Percentiles rank a stretch among this genome's conserved stretches.
Evolutionary conservation across 2,888 invertebrate species (phyloP).

Genomic region (Xestia ashworthii): DNA sequence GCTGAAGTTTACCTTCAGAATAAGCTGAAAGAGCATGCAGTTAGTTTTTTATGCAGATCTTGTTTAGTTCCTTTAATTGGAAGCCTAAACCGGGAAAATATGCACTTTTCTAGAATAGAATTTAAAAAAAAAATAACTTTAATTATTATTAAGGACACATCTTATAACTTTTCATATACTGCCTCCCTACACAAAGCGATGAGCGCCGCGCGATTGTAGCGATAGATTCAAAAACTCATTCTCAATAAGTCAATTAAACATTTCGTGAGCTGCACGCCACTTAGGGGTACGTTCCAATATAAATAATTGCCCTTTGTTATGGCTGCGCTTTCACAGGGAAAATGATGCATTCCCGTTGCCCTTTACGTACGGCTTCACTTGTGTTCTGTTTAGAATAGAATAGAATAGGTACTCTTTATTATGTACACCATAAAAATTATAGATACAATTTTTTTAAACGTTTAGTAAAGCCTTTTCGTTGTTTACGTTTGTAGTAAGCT

Average conservation of each 20-base stretch:
- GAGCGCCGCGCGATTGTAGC: constrained; percentile 82
- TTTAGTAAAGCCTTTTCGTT: not conserved
- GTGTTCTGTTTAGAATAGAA: constrained; percentile 8
- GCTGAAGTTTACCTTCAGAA: not conserved
- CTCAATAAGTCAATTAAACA: constrained; percentile 91
- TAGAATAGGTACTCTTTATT: no score
- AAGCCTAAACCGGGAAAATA: no score
- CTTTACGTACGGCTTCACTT: constrained; percentile 21
- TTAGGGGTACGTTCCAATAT: constrained; percentile 84
- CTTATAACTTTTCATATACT: constrained; percentile 70
- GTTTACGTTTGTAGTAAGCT: not conserved
- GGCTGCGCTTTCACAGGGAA: constrained; percentile 76
- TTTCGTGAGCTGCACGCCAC: constrained; percentile 87
- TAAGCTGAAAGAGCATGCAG: not conserved
- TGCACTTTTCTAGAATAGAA: no score
- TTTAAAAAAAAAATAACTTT: not conserved
- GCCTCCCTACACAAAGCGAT: constrained; percentile 69
- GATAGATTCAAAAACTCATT: constrained; percentile 87
- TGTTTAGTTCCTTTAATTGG: no score
- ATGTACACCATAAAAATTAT: no score
- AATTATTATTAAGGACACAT: constrained; percentile 15
- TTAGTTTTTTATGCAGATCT: no score
- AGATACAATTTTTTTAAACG: no score
- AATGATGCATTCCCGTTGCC: constrained; percentile 64
- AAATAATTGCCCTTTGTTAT: constrained; percentile 88